Evolutionary conservation across 2,888 invertebrate species (phyloP).

Genomic region (Drosophila hawaiiensis): DNA sequence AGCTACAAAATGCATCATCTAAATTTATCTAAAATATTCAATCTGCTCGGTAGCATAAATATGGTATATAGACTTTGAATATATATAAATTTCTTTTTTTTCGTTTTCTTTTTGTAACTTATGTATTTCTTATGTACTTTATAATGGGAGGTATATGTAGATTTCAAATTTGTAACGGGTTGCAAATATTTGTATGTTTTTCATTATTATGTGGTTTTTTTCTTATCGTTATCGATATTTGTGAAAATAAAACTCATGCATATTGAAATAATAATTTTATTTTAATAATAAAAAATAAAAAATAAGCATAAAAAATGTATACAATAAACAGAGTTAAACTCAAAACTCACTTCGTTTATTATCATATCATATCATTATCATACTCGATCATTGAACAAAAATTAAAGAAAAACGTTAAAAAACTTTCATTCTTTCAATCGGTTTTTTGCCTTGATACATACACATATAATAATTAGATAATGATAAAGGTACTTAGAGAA

Average conservation of each 20-base stretch:
- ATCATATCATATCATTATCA: conserved; percentile 50
- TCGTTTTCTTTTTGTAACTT: conserved; percentile 57
- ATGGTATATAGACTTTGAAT: conserved; percentile 52
- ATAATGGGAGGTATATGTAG: conserved; percentile 79
- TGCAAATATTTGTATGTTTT: conserved; percentile 72
- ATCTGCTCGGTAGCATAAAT: conserved; percentile 36
- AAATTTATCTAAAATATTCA: conserved; percentile 76
- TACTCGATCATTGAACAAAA: conserved; percentile 62
- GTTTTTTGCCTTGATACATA: conserved; percentile 36
- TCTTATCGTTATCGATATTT: neutral
- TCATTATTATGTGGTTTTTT: conserved; percentile 16
- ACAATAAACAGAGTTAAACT: conserved; percentile 79
- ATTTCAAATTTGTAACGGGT: conserved; percentile 81
- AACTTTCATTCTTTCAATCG: conserved; percentile 24
- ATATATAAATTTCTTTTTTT: conserved; percentile 41
- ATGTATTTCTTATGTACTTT: conserved; percentile 54
- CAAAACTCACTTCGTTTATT: conserved; percentile 65
- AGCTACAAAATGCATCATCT: conserved; percentile 61
- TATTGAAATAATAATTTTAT: conserved; percentile 81
- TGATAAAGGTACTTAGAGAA: conserved; percentile 79
- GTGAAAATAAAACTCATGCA: conserved; percentile 76
- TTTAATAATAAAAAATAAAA: conserved; percentile 79
- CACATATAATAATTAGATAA: conserved; percentile 51
- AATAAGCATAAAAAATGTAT: conserved; percentile 80
- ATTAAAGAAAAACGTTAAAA: conserved; percentile 49